Base-by-base conservation (phyloP, 1,140 invertebrate genomes). In the Yoshiicerus persimilis region DNA sequence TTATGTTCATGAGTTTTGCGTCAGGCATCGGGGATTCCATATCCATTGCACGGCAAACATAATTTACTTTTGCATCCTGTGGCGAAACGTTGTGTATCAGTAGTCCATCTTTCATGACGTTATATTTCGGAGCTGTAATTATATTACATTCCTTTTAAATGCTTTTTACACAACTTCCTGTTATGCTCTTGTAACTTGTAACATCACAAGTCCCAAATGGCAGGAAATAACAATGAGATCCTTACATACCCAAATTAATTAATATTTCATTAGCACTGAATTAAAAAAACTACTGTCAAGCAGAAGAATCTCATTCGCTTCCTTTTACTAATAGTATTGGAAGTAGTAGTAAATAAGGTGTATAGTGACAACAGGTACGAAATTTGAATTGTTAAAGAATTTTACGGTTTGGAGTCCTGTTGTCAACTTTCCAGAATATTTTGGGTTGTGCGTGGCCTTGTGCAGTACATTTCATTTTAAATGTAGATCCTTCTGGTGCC, bases 11-110 rank as follows among this genome's bases (percentile, higher is more conserved):
- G 11, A 56, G 10, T 85, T 90, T 90, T 27, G 88, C 38, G 64
- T 90, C 89, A 10, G 90, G 90, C 13, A 89, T 85, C 8, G 89
- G 87, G 13, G 89, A 88, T 30, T 88, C 87, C 38, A 90, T 86
- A 64, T 91, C 90, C 86, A 89, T 88, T 8, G 90, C 90, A n/a
- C 88, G 64, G 84, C 90, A 91, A 20, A 91, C 87, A 56, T 90
- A 91, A 25, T 87, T 88, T 64, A 84, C 38, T 13, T 64, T 38
- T 32, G 70, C 89, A 32, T 91, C 90, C 9, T 56, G n/a, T 83
- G 86, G 84, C 11, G 85, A 75, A 4, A 91, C 89, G 47, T 89
- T 90, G 39, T 89, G 77, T 64, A 91, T 90, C 23, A 87, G 13
- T 4, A 91, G 70, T 23, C 89, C 89, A n/a, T 91, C 89, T 47